Percentiles rank a stretch among this genome's conserved stretches.
Conservation (phyloP, 92 coral and sea anemone genomes). For the Phenganax stokvisi region DNA sequence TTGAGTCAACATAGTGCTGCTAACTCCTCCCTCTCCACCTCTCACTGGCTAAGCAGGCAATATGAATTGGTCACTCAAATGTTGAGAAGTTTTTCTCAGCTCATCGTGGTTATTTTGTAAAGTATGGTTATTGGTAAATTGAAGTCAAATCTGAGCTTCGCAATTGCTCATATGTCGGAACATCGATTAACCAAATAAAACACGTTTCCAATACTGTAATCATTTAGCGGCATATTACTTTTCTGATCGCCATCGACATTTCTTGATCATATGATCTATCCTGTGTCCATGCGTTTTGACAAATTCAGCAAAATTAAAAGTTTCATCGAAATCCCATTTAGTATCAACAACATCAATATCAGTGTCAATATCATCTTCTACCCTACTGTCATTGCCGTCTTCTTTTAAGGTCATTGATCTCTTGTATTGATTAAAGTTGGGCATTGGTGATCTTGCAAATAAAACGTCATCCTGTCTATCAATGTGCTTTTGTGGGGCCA, state of each 20-base stretch:
- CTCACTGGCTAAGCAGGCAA: no score
- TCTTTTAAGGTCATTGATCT: conserved; percentile 58
- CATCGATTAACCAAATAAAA: no score
- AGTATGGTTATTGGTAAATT: no score
- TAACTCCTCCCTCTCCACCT: no score
- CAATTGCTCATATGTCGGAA: no score
- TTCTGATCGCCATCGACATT: conserved; percentile 93
- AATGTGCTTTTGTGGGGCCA: conserved; percentile 93
- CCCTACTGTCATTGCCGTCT: conserved; percentile 62
- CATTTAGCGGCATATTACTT: conserved; percentile 36
- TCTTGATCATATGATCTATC: conserved; percentile 97
- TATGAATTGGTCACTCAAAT: no score
- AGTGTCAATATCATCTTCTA: conserved; percentile 43
- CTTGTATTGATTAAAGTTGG: conserved; percentile 78
- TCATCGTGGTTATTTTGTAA: no score
- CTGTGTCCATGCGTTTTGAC: conserved; percentile 98
- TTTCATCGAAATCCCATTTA: conserved; percentile 71
- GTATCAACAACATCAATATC: conserved; percentile 64
- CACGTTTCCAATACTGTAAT: no score
- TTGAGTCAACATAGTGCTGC: no score
- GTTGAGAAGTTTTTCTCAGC: no score
- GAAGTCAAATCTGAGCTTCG: no score
- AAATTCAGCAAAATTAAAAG: conserved; percentile 90
- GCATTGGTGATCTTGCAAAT: conserved; percentile 90
- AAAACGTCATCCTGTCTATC: conserved; percentile 88